Percentiles rank a stretch among this genome's conserved stretches.
These are phyloP conservation scores for Euborellia annulipes DNA, from an alignment of 1,140 invertebrate genomes.

Conservation along the genomic window DNA sequence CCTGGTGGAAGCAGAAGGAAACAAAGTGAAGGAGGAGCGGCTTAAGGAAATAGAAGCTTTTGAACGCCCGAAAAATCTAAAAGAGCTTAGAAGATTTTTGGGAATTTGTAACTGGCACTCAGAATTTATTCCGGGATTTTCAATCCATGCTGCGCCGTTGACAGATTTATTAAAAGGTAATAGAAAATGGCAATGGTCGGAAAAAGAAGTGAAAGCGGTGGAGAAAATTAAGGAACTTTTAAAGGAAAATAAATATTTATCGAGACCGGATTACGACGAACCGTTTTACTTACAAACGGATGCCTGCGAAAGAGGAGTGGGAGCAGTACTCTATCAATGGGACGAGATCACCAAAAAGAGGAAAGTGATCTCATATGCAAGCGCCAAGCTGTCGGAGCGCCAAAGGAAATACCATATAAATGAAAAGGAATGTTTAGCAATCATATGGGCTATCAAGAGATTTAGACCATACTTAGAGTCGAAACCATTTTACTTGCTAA, in stretches of 20 bases:
- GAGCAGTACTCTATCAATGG: slow-evolving; percentile 17
- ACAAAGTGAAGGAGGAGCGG: slow-evolving; percentile 12
- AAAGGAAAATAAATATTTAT: slow-evolving; percentile 10
- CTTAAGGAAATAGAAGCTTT: slow-evolving; percentile 18
- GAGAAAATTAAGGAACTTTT: slow-evolving; percentile 13
- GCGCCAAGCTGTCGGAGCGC: slow-evolving; percentile 14
- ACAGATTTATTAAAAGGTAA: slow-evolving; percentile 19
- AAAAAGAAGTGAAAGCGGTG: slow-evolving; percentile 6
- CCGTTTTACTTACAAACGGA: slow-evolving; percentile 21
- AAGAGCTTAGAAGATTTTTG: slow-evolving; percentile 19
- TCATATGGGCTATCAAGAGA: slow-evolving; percentile 27
- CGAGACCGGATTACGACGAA: slow-evolving; percentile 18
- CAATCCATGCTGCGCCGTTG: slow-evolving; percentile 19
- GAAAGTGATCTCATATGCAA: slow-evolving; percentile 20
- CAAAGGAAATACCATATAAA: slow-evolving; percentile 21
- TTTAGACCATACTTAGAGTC: slow-evolving; percentile 32
- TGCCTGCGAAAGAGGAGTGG: slow-evolving; percentile 15
- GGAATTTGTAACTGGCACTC: slow-evolving; percentile 19
- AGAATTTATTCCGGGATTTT: slow-evolving; percentile 17
- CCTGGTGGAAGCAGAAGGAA: slow-evolving; percentile 9
- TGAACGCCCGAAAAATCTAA: slow-evolving; percentile 17
- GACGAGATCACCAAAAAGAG: no score
- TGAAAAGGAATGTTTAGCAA: slow-evolving; percentile 26
- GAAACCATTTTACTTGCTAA: slow-evolving; percentile 31
- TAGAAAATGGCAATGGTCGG: slow-evolving; percentile 10